These are phyloP conservation scores for Ptilodon capucinus DNA, from an alignment of 2,888 invertebrate genomes.

Conservation along the genomic window DNA sequence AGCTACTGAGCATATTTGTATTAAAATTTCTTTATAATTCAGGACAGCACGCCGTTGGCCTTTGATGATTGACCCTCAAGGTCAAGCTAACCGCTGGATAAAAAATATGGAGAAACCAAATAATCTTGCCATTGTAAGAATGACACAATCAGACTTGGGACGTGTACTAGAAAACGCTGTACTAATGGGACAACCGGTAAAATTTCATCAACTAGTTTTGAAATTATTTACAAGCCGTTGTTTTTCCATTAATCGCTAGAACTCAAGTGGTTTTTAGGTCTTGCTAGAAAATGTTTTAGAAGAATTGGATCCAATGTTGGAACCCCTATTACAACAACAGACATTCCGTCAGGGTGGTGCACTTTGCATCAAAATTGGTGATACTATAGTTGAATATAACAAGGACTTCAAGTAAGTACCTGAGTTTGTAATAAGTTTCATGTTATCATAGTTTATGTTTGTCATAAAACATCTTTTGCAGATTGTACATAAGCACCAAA, in stretches of 20 bases:
- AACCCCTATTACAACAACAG: conserved; percentile 94
- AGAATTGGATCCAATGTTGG: conserved; percentile 95
- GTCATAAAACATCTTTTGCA: conserved; percentile 42
- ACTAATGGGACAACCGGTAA: conserved; percentile 92
- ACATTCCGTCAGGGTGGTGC: conserved; percentile 95
- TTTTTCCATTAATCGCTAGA: background rate
- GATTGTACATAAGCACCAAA: conserved; percentile 96
- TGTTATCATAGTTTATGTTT: background rate
- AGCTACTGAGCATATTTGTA: too few relatives aligned
- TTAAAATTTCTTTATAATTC: conserved; percentile 32
- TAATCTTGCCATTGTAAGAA: conserved; percentile 90
- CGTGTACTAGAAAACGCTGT: conserved; percentile 92
- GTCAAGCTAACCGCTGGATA: conserved; percentile 96
- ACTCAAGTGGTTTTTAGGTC: conserved; percentile 67
- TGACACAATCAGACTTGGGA: conserved; percentile 92
- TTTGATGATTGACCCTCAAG: conserved; percentile 97
- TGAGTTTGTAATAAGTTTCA: background rate
- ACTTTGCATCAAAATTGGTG: conserved; percentile 94
- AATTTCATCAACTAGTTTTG: background rate
- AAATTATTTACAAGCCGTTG: background rate
- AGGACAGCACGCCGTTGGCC: conserved; percentile 96
- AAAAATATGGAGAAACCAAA: conserved; percentile 95
- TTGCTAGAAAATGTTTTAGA: conserved; percentile 95
- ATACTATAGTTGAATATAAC: conserved; percentile 94
- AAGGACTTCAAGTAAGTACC: conserved; percentile 87